phyloP scores from a whole-genome alignment of 2,797 vertebrate genomes.

The Semotilus atromaculatus region DNA sequence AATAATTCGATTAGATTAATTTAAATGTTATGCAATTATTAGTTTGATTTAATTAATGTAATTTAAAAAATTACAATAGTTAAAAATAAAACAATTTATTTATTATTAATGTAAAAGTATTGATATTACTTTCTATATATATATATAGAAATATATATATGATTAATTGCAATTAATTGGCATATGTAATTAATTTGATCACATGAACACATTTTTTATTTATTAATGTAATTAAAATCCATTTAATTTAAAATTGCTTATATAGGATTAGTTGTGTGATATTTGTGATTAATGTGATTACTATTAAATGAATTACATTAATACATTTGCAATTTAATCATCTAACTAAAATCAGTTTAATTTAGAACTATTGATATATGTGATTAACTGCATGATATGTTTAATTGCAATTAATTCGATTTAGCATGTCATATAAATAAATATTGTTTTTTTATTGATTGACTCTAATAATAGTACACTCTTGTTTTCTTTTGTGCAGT shows the following conservation, averaged over 20 bases:
- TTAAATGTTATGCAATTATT: background rate
- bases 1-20: too few relatives aligned
- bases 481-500: background rate
- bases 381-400: background rate
- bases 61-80: too few relatives aligned
- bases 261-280: background rate
- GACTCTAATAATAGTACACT: background rate
- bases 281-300: background rate
- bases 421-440: background rate
- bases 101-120: too few relatives aligned
- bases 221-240: background rate
- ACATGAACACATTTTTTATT: background rate
- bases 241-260: background rate
- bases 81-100: too few relatives aligned
- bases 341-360: background rate
- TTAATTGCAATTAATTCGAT: background rate
- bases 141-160: too few relatives aligned
- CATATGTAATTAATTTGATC: background rate
- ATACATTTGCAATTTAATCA: too few relatives aligned
- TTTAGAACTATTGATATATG: background rate
- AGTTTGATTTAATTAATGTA: background rate
- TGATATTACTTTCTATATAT: too few relatives aligned
- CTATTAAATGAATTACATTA: too few relatives aligned
- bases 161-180: background rate
- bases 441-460: background rate